Evolutionary conservation across 2,797 vertebrate genomes (phyloP).

Genomic region (Calcarius lapponicus): DNA sequence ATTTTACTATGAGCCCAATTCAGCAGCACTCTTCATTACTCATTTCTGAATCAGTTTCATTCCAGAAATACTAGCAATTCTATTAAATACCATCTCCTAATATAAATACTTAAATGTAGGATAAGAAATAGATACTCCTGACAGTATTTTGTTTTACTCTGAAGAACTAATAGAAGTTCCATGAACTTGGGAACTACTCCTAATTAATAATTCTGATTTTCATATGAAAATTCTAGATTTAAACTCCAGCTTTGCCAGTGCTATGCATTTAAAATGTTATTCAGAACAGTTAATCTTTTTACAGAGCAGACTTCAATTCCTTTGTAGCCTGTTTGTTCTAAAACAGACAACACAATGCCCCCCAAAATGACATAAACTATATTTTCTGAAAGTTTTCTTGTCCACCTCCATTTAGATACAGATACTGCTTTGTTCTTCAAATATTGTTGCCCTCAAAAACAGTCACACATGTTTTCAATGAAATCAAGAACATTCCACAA

Average conservation of each 20-base stretch:
- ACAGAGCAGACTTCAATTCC: background rate
- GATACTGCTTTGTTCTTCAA: background rate
- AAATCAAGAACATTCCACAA: conserved; percentile 27
- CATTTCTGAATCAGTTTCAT: background rate
- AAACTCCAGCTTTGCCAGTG: background rate
- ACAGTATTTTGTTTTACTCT: background rate
- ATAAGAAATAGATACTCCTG: background rate
- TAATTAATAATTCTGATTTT: background rate
- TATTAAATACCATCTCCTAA: background rate
- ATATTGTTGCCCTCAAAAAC: background rate
- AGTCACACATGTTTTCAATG: conserved; percentile 44
- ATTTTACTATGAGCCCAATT: background rate
- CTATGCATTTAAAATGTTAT: background rate
- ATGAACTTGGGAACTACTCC: background rate
- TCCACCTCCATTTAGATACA: background rate
- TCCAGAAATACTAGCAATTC: background rate
- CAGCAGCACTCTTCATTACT: background rate
- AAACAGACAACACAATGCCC: background rate
- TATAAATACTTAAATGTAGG: background rate
- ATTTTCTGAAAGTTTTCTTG: background rate
- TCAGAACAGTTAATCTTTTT: background rate
- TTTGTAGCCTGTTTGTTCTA: background rate
- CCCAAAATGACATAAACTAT: background rate
- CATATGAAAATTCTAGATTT: background rate
- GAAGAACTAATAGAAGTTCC: background rate